Evolutionary conservation across 2,113 vertebrate genomes (phyloP).

Genomic region (Axis porcinus): DNA sequence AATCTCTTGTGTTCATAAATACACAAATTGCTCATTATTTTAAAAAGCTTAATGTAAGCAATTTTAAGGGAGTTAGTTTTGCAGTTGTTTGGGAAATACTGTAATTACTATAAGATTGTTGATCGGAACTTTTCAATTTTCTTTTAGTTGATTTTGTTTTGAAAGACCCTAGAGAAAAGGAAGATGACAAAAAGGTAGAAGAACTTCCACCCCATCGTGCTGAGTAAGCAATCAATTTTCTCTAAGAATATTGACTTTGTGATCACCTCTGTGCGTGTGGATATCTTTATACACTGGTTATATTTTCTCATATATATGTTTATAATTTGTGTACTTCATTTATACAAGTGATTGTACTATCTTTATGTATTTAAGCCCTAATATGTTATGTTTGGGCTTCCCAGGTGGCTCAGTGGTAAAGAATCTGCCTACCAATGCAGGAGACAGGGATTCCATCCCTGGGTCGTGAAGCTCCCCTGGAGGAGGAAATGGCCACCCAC

Average conservation of each 20-base stretch:
- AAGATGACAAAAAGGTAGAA: slow-evolving; percentile 70
- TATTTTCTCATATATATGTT: not conserved
- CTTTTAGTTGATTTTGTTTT: slow-evolving; percentile 90
- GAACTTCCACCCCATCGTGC: slow-evolving; percentile 81
- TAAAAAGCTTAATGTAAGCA: not conserved
- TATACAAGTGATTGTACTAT: not conserved
- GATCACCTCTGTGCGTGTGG: not conserved
- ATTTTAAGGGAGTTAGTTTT: slow-evolving; percentile 29
- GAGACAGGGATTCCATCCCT: not conserved
- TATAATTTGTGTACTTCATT: not conserved
- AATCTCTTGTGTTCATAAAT: not conserved
- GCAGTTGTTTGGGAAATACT: not conserved
- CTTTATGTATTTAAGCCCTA: not conserved
- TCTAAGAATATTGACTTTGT: not conserved
- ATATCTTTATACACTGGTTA: not conserved
- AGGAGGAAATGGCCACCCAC: not conserved
- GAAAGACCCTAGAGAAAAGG: slow-evolving; percentile 80
- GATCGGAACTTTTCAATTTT: slow-evolving; percentile 35
- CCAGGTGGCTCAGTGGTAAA: not conserved
- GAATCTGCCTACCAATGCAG: not conserved
- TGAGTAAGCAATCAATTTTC: slow-evolving; percentile 82
- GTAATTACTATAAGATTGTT: not conserved
- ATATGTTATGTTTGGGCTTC: not conserved
- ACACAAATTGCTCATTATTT: not conserved
- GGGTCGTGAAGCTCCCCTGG: not conserved